These are phyloP conservation scores for Cotesia vestalis DNA, from an alignment of 1,140 invertebrate species.

Conservation along the genomic window DNA sequence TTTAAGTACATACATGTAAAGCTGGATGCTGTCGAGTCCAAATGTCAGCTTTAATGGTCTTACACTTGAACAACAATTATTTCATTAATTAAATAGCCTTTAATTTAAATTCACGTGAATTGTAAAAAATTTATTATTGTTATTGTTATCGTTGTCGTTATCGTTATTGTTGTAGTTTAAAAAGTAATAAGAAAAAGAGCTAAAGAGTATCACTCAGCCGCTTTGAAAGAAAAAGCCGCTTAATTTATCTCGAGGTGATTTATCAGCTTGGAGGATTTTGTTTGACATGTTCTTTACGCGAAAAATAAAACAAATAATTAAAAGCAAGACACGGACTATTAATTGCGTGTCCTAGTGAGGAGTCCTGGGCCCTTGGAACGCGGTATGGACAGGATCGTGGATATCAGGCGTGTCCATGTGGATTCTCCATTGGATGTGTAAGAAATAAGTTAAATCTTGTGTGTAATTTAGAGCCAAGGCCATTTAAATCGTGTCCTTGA, in stretches of 20 bases:
- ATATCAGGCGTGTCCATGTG: slow-evolving; percentile 4
- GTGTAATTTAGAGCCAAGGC: slow-evolving; percentile 31
- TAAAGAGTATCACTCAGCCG: neutral
- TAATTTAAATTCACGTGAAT: too few relatives aligned
- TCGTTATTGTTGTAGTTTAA: too few relatives aligned
- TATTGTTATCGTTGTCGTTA: too few relatives aligned
- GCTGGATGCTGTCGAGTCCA: too few relatives aligned
- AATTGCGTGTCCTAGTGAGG: neutral
- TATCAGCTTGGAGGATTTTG: neutral
- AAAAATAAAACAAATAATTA: neutral
- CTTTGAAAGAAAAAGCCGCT: slow-evolving; percentile 7
- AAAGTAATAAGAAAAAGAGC: too few relatives aligned
- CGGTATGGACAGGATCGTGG: too few relatives aligned
- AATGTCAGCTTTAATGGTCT: too few relatives aligned
- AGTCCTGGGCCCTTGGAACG: too few relatives aligned
- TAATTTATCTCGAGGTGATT: neutral
- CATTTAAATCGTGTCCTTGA: slow-evolving; percentile 25
- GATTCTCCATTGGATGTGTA: neutral
- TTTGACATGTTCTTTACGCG: neutral
- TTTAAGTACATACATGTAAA: too few relatives aligned
- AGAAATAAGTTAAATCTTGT: slow-evolving; percentile 17
- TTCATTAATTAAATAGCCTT: too few relatives aligned
- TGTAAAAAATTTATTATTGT: too few relatives aligned
- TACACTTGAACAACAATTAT: too few relatives aligned
- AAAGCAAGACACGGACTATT: neutral